Evolutionary conservation across 2,797 vertebrate species (phyloP).

Genomic region (Leptodactylus fallax): DNA sequence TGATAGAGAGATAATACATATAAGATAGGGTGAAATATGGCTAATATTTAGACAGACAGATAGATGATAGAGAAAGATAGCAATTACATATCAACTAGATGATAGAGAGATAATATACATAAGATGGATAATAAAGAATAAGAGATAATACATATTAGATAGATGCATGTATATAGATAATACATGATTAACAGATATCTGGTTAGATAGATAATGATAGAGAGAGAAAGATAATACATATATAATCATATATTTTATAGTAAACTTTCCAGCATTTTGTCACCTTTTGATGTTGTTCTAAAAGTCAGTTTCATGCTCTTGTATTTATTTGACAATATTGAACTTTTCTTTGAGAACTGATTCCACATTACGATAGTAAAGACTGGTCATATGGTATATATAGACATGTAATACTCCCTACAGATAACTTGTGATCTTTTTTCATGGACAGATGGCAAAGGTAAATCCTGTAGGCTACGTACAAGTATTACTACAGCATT

Average conservation of each 20-base stretch:
- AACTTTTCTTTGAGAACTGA: background rate
- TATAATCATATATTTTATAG: background rate
- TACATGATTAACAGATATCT: background rate
- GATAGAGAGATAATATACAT: too few relatives aligned
- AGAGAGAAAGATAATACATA: background rate
- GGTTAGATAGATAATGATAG: background rate
- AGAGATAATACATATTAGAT: too few relatives aligned
- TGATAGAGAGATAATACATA: too few relatives aligned
- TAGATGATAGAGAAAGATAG: too few relatives aligned
- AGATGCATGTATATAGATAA: too few relatives aligned
- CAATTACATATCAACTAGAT: too few relatives aligned
- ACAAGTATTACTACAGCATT: slow-evolving; percentile 21
- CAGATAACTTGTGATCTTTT: slow-evolving; percentile 49
- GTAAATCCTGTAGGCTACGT: slow-evolving; percentile 30
- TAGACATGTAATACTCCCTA: background rate
- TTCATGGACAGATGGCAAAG: slow-evolving; percentile 46
- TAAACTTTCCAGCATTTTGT: background rate
- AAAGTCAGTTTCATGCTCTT: background rate
- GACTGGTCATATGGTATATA: slow-evolving; percentile 23
- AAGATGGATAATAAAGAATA: too few relatives aligned
- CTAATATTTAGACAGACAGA: too few relatives aligned
- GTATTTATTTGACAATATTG: background rate
- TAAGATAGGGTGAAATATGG: too few relatives aligned
- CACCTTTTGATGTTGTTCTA: background rate
- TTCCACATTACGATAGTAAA: background rate